Conservation (phyloP, 2,113 vertebrate genomes). For the Cyrtonyx montezumae region DNA sequence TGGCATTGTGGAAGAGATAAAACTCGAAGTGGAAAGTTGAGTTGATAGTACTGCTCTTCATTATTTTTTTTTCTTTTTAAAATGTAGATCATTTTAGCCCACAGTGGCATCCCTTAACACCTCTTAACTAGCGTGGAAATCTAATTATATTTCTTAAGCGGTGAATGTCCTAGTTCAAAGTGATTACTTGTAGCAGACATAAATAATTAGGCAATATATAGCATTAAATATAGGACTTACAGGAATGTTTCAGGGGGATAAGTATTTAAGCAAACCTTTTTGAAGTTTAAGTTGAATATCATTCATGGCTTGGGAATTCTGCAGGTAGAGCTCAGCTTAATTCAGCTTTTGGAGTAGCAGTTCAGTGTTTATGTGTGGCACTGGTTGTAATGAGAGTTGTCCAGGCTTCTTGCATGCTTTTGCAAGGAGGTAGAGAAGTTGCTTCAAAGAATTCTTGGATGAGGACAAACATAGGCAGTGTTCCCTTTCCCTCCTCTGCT, state of each 20-base stretch:
- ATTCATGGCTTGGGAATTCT: not conserved
- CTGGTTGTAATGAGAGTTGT: not conserved
- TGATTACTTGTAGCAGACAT: not conserved
- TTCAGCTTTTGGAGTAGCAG: not conserved
- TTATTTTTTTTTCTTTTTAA: not conserved
- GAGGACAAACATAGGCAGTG: not conserved
- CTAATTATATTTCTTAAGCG: not conserved
- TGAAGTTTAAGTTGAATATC: not conserved
- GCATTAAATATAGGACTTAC: not conserved
- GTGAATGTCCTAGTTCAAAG: not conserved
- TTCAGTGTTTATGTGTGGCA: fast-evolving
- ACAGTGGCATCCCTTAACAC: not conserved
- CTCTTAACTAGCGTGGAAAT: not conserved
- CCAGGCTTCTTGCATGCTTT: not conserved
- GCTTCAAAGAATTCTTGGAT: not conserved
- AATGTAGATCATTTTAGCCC: fast-evolving
- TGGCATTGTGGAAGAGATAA: not conserved
- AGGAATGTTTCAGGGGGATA: not conserved
- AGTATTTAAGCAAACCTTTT: constrained; percentile 7
- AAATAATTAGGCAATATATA: not conserved
- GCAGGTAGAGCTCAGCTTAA: not conserved
- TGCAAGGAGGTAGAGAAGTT: not conserved
- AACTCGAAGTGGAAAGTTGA: not conserved
- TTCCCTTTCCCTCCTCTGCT: not conserved
- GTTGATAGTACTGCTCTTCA: not conserved